Evolutionary conservation across 2,888 invertebrate genomes (phyloP), one percentile per base, ranked within the genome.

Genomic region (Cerceris rybyensis): DNA sequence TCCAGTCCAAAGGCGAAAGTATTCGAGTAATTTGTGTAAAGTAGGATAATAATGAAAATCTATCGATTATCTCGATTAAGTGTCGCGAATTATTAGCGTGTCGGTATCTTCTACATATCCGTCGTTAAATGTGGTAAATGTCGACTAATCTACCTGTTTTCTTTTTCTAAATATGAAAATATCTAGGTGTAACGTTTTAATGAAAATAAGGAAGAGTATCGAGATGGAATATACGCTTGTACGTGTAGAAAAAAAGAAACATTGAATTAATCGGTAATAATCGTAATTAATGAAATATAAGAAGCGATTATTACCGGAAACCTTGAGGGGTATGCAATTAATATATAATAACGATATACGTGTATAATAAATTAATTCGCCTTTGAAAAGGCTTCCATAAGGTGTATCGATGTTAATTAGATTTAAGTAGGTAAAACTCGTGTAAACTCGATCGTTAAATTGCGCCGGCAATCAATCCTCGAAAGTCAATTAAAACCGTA

Each of bases 401-500:
- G 17, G 43, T 60, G 46, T 14, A 41, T 6, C 66, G 16, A 41
- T 58, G 50, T 70, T 49, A 63, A 54, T 59, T 70, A 77, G 54
- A 11, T 60, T 69, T 61, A 78, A 78, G 55, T 72, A 65, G 65
- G 41, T 46, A 60, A 41, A 46, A 58, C 61, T 41, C 14, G 70
- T 11, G 55, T 64, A 13, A 75, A 76, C 49, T 46, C 61, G 57
- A 61, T 61, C 43, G 28, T 28, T 58, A 78, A 76, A 77, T 52
- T 78, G 79, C 78, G 79, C n/a, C 43, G 65, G 67, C 75, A 67
- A 80, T 66, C 71, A 72, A 75, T 72, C 69, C 67, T 81, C 70
- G 54, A 72, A 28, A 70, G 81, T 80, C 80, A 81, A 81, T 81
- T 80, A 76, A 80, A 28, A 76, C 66, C 71, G 60, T 52, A 63